phyloP scores from a whole-genome alignment of 2,113 vertebrate genomes.

The Callionymus lyra region DNA sequence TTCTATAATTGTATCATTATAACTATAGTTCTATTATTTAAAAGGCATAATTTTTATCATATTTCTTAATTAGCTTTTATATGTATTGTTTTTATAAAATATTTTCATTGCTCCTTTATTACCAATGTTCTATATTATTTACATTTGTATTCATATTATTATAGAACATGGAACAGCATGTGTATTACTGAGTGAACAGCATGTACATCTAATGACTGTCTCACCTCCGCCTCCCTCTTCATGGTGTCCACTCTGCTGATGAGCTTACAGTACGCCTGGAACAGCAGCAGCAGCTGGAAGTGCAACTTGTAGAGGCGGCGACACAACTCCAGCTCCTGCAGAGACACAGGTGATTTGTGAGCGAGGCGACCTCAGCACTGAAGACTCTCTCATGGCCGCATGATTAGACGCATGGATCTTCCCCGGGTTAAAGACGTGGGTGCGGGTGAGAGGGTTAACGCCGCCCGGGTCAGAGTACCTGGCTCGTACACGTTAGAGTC shows the following conservation, averaged over 20 bases:
- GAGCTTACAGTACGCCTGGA: conserved; percentile 97
- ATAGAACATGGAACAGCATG: too few relatives aligned
- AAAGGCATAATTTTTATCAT: too few relatives aligned
- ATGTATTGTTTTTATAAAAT: too few relatives aligned
- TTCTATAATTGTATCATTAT: too few relatives aligned
- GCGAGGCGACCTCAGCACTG: neutral
- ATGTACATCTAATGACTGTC: too few relatives aligned
- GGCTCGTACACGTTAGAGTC: conserved; percentile 12
- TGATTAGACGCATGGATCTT: conserved; percentile 39
- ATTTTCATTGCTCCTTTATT: too few relatives aligned
- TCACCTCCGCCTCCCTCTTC: conserved; percentile 91
- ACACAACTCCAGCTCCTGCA: conserved; percentile 92
- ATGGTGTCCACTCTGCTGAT: conserved; percentile 88
- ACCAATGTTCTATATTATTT: too few relatives aligned
- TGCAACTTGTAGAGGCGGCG: conserved; percentile 93
- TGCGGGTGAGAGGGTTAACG: conserved; percentile 47
- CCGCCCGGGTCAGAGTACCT: conserved; percentile 10
- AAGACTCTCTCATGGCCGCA: conserved; percentile 10
- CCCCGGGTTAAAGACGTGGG: conserved; percentile 52
- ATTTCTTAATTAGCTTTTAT: too few relatives aligned
- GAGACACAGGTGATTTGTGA: conserved; percentile 10
- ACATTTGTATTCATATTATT: too few relatives aligned
- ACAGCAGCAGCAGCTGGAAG: conserved; percentile 95
- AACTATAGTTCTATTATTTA: too few relatives aligned
- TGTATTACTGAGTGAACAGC: too few relatives aligned